phyloP scores from a whole-genome alignment of 2,888 invertebrate species.

The Pteria penguin region DNA sequence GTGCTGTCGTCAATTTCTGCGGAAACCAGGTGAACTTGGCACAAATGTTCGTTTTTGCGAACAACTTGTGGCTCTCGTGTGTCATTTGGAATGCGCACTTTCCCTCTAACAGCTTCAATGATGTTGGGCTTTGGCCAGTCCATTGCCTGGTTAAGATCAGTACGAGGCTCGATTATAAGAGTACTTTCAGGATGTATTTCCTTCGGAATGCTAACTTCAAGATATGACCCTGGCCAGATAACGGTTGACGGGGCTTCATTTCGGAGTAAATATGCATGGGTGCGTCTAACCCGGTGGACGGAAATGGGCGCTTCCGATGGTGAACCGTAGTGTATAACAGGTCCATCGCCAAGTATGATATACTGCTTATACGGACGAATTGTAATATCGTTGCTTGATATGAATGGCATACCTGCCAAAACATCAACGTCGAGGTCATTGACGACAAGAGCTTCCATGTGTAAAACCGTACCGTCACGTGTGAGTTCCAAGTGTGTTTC shows the following conservation, averaged over 20 bases:
- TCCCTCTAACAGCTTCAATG: conserved; percentile 32
- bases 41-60: conserved; percentile 43
- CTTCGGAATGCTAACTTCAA: conserved; percentile 19
- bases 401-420: conserved; percentile 45
- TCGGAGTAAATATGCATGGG: conserved; percentile 17
- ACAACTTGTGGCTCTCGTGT: conserved; percentile 37
- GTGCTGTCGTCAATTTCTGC: neutral
- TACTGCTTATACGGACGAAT: conserved; percentile 37
- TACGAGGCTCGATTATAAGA: conserved; percentile 8
- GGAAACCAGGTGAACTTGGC: conserved; percentile 16
- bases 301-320: neutral
- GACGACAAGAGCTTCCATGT: conserved; percentile 7
- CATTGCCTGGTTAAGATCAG: neutral
- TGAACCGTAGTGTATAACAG: conserved; percentile 1
- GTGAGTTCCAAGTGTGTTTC: conserved; percentile 12
- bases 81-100: conserved; percentile 39
- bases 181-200: conserved; percentile 7
- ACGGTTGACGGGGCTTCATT: conserved; percentile 12
- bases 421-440: conserved; percentile 13
- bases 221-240: conserved; percentile 37
- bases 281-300: conserved; percentile 9
- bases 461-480: neutral
- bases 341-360: conserved; percentile 27
- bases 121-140: conserved; percentile 28
- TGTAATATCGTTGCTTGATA: conserved; percentile 48